Conservation (phyloP, 2,888 invertebrate species). For the Thelaira solivaga region DNA sequence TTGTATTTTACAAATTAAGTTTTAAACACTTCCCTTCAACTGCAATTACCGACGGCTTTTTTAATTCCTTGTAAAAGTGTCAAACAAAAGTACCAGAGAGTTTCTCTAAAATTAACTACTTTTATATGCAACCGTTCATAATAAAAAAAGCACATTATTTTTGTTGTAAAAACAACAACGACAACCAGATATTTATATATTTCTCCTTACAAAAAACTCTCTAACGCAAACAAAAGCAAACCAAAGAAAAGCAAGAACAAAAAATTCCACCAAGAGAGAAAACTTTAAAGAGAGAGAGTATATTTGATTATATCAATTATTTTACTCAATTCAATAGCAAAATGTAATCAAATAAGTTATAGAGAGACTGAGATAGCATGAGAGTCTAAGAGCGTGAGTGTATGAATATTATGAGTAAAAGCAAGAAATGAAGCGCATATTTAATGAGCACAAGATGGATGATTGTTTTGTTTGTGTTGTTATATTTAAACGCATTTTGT, state of each 20-base stretch:
- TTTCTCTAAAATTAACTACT: slow-evolving; percentile 9
- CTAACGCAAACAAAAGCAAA: slow-evolving; percentile 6
- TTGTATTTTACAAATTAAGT: no score
- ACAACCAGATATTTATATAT: slow-evolving; percentile 9
- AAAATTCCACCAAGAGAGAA: slow-evolving; percentile 11
- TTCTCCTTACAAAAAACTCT: slow-evolving; percentile 45
- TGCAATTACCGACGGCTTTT: slow-evolving; percentile 43
- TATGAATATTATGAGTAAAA: slow-evolving; percentile 22
- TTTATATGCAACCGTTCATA: slow-evolving; percentile 53
- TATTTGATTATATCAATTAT: slow-evolving; percentile 35
- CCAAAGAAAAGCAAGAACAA: neutral
- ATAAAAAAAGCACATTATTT: no score
- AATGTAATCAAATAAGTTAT: slow-evolving; percentile 42
- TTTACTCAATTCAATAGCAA: slow-evolving; percentile 57
- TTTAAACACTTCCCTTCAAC: neutral
- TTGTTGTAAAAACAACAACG: slow-evolving; percentile 21
- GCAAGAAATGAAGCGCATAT: slow-evolving; percentile 59
- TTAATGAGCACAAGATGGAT: slow-evolving; percentile 55
- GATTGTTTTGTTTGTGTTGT: slow-evolving; percentile 32
- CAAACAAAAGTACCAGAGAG: slow-evolving; percentile 32
- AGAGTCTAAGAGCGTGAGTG: slow-evolving; percentile 27
- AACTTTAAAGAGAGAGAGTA: slow-evolving; percentile 11
- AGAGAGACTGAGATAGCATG: slow-evolving; percentile 37
- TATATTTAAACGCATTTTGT: slow-evolving; percentile 29
- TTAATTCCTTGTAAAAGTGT: slow-evolving; percentile 5